phyloP scores from a whole-genome alignment of 2,113 vertebrate genomes.

The Alexandromys fortis region DNA sequence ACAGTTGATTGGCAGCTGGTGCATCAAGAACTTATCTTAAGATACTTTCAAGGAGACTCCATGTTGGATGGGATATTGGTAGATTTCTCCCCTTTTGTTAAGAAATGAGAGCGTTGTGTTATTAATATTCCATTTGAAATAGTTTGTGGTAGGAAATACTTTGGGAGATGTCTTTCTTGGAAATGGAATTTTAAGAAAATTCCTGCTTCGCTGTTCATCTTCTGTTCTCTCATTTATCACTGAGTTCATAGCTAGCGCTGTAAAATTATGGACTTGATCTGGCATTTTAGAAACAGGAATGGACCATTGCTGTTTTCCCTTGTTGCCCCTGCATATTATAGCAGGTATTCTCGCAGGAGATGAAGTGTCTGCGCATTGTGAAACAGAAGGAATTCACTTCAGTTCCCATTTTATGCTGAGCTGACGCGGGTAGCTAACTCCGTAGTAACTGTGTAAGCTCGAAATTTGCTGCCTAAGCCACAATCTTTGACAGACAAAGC shows the following conservation, averaged over 20 bases:
- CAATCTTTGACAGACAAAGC: not conserved
- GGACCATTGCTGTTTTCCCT: not conserved
- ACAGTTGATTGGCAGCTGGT: not conserved
- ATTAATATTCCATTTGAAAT: not conserved
- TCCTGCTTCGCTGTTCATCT: not conserved
- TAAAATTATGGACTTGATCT: not conserved
- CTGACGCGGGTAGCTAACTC: not conserved
- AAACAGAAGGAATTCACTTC: not conserved
- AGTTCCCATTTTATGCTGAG: not conserved
- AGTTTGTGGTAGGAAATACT: constrained; percentile 47
- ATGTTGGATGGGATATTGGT: not conserved
- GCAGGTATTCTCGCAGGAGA: not conserved
- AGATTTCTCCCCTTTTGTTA: not conserved
- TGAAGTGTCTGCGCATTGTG: not conserved
- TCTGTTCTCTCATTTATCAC: not conserved
- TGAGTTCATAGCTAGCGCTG: not conserved
- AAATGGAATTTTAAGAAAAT: constrained; percentile 47
- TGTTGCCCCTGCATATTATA: constrained; percentile 11
- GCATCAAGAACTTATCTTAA: constrained; percentile 21
- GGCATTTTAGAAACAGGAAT: not conserved
- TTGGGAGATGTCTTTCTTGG: constrained; percentile 32
- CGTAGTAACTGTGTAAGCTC: not conserved
- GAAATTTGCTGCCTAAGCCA: not conserved
- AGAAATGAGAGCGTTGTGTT: constrained; percentile 30
- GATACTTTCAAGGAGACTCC: not conserved